Base-by-base conservation (phyloP, 1,140 invertebrate genomes). In the Lycorma delicatula region DNA sequence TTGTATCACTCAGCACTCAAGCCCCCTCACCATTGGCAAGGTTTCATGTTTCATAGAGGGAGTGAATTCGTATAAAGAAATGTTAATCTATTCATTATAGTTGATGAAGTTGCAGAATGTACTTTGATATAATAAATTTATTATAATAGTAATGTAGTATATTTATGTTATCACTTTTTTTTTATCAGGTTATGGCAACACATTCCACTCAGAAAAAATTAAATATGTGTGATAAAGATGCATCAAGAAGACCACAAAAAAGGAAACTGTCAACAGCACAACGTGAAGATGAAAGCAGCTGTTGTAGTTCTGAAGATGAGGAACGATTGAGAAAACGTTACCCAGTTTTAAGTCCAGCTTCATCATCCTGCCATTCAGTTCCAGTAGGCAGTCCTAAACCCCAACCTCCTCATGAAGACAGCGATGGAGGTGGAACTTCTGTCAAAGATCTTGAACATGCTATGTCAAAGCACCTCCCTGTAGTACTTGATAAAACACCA, bases 381-480 rank as follows among this genome's bases (percentile, higher is more conserved):
- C 46, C 75, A 74, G 60, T 72, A 71, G 7, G 69, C 68, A 29
- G 67, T 71, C 68, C 69, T 0, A 70, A 69, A 20, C 60, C 61
- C 29, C 64, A 71, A 27, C 76, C 74, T 53, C 58, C 68, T 29
- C 66, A 72, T 23, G 72, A 74, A 20, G 71, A 65, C 18, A 57
- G 54, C 16, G 66, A 64, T 27, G 29, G 54, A 29, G 74, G 70
- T 4, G 77, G 74, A 2, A 81, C 85, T 2, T 87, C 87, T 0
- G 90, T 93, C 0, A 91, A 93, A 70, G 92, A 96, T 66, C 75
- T 96, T 59, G 93, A 97, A 72, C 91, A 94, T 65, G 92, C 91
- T 12, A 97, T 96, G 93, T 94, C 93, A 20, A 93, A 95, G 69
- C 93, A 97, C 75, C 74, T 96, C 36, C 92, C 93, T 0, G 78